These are phyloP conservation scores for Pollachius pollachius DNA, from an alignment of 2,113 vertebrate genomes.

Conservation along the genomic window DNA sequence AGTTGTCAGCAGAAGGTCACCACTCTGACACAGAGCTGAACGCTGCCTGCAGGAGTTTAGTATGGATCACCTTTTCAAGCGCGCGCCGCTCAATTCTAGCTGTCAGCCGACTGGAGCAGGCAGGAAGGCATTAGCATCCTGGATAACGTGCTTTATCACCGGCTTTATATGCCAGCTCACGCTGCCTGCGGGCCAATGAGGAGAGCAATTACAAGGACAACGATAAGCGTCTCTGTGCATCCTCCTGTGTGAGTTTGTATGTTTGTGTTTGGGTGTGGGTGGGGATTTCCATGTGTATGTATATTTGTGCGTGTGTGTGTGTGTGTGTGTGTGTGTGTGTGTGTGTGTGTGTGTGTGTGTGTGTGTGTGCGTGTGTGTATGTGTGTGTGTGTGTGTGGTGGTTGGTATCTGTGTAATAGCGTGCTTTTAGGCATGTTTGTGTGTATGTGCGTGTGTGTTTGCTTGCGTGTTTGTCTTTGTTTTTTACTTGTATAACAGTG, in stretches of 20 bases:
- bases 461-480: not conserved
- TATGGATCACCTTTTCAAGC: slow-evolving; percentile 64
- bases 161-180: slow-evolving; percentile 64
- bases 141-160: slow-evolving; percentile 74
- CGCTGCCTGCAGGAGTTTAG: slow-evolving; percentile 65
- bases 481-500: too few species aligned
- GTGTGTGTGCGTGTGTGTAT: not conserved
- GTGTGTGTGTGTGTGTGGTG: slow-evolving; percentile 6
- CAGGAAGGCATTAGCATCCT: slow-evolving; percentile 69
- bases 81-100: slow-evolving; percentile 64
- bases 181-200: slow-evolving; percentile 68
- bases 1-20: slow-evolving; percentile 70
- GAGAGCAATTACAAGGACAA: slow-evolving; percentile 73
- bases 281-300: slow-evolving; percentile 22
- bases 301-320: slow-evolving; percentile 12
- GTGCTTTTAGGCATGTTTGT: too few species aligned
- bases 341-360: not conserved
- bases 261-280: slow-evolving; percentile 1
- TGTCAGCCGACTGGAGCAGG: slow-evolving; percentile 72
- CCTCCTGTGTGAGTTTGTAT: not conserved
- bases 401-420: too few species aligned
- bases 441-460: too few species aligned
- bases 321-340: slow-evolving; percentile 14
- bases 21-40: slow-evolving; percentile 47
- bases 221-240: not conserved